Conservation (phyloP, 2,113 vertebrate genomes). For the Piaya cayana region DNA sequence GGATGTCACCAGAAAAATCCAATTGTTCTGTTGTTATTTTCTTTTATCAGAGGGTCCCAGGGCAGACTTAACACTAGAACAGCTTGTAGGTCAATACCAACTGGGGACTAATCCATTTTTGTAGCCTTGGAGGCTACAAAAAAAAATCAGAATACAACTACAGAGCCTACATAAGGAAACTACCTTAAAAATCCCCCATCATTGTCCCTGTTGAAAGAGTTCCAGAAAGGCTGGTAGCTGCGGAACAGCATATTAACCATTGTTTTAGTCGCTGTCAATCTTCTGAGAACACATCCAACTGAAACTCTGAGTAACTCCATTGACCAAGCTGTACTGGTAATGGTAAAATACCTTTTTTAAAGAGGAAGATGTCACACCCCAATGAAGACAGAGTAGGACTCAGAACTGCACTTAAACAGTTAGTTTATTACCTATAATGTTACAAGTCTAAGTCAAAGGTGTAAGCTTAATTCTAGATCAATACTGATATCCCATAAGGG, state of each 20-base stretch:
- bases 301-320: not conserved
- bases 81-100: not conserved
- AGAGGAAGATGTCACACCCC: not conserved
- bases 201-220: not conserved
- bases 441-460: too few relatives aligned
- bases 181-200: not conserved
- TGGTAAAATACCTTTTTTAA: not conserved
- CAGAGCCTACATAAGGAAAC: not conserved
- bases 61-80: not conserved
- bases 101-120: not conserved
- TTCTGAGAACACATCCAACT: not conserved
- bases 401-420: too few relatives aligned
- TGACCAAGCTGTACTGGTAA: not conserved
- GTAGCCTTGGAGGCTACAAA: not conserved
- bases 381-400: too few relatives aligned
- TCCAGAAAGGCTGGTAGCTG: not conserved
- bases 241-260: not conserved
- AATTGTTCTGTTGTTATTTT: not conserved
- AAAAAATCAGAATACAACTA: not conserved
- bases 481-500: too few relatives aligned
- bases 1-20: not conserved
- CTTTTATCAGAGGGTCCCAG: not conserved
- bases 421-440: too few relatives aligned
- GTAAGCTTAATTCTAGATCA: too few relatives aligned
- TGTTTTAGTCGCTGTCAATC: not conserved